These are phyloP conservation scores for Otolemur garnettii DNA, from an alignment of 2,113 vertebrate genomes.

Conservation along the genomic window DNA sequence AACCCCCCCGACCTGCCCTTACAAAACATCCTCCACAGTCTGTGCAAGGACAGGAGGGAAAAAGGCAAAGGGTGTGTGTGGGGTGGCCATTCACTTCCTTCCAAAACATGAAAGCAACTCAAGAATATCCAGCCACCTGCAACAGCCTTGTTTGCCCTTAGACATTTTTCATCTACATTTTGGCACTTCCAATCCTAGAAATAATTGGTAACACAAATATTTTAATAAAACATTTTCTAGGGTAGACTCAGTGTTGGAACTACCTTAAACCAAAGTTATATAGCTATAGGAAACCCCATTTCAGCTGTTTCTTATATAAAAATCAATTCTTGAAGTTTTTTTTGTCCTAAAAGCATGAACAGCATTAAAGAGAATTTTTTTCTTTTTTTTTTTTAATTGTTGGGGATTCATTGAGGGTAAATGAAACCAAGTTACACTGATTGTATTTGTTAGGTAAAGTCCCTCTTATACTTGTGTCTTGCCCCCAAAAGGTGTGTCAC, in stretches of 20 bases:
- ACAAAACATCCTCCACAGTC: neutral
- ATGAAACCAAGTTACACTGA: too few species aligned
- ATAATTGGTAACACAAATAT: slow-evolving; percentile 16
- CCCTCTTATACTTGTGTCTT: too few species aligned
- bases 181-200: neutral
- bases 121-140: slow-evolving; percentile 10
- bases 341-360: slow-evolving; percentile 3
- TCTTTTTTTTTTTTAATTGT: too few species aligned
- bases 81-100: slow-evolving; percentile 9
- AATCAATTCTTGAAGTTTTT: neutral
- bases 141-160: slow-evolving; percentile 23
- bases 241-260: neutral
- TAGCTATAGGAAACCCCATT: neutral
- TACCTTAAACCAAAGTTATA: slow-evolving; percentile 39
- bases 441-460: too few species aligned
- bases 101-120: slow-evolving; percentile 34
- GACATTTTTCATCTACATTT: neutral
- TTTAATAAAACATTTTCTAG: slow-evolving; percentile 46
- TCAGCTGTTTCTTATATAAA: neutral
- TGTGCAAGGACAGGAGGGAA: neutral
- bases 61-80: neutral
- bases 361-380: slow-evolving; percentile 13
- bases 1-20: neutral
- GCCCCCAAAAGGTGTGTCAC: too few species aligned
- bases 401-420: too few species aligned